Conservation (phyloP, 2,888 invertebrate species). For the Luperina testacea region DNA sequence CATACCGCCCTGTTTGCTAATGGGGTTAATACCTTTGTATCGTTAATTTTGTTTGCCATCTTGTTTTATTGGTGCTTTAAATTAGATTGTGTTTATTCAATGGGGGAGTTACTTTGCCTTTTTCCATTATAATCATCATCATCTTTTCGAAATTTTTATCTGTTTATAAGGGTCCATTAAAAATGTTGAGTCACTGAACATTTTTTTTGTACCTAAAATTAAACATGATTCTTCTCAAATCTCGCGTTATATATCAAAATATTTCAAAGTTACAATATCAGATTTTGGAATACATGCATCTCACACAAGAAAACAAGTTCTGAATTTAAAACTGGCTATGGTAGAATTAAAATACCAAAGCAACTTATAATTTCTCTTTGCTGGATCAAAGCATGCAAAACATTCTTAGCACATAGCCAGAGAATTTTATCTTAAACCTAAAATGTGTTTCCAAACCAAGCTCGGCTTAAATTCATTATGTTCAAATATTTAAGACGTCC, state of each 20-base stretch:
- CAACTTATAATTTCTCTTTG: slow-evolving; percentile 49
- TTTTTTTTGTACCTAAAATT: not conserved
- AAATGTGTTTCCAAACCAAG: slow-evolving; percentile 64
- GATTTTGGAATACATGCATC: not conserved
- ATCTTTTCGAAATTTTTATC: not conserved
- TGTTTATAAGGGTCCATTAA: not conserved
- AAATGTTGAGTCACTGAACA: not conserved
- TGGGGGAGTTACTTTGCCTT: slow-evolving; percentile 6
- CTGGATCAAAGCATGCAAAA: slow-evolving; percentile 35
- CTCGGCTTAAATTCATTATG: slow-evolving; percentile 76
- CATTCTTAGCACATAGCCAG: slow-evolving; percentile 50
- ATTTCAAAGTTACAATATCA: not conserved
- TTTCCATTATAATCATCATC: not conserved
- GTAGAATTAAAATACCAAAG: slow-evolving; percentile 17
- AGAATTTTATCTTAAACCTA: slow-evolving; percentile 57
- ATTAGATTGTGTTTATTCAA: slow-evolving; percentile 26
- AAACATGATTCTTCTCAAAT: not conserved
- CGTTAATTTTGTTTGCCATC: slow-evolving; percentile 79
- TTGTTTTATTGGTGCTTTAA: slow-evolving; percentile 69
- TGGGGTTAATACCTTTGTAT: slow-evolving; percentile 78
- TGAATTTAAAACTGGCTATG: not conserved
- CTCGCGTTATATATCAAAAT: too few relatives aligned
- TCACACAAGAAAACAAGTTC: not conserved
- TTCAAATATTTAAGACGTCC: slow-evolving; percentile 83
- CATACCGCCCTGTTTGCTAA: slow-evolving; percentile 77